Percentiles rank a stretch among this genome's conserved stretches.
Evolutionary conservation across 2,888 invertebrate species (phyloP).

Genomic region (Dioctria linearis): DNA sequence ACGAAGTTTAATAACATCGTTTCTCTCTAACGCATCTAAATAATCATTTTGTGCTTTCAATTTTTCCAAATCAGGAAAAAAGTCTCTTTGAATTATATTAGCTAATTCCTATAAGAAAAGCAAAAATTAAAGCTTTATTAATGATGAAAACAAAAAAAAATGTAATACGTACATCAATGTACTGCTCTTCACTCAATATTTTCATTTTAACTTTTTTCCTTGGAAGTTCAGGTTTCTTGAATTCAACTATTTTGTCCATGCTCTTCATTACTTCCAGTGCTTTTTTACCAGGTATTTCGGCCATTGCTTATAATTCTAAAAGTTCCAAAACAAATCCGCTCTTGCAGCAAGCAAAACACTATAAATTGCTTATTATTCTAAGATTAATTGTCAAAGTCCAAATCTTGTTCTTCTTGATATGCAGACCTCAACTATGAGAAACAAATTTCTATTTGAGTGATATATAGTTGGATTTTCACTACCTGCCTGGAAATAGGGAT

Average conservation of each 20-base stretch:
- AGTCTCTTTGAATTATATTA: constrained; percentile 96
- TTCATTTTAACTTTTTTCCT: constrained; percentile 72
- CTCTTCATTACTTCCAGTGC: constrained; percentile 73
- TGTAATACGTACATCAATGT: constrained; percentile 77
- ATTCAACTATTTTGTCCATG: constrained; percentile 75
- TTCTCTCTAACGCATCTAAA: constrained; percentile 90
- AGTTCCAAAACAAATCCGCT: neutral
- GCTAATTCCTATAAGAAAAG: constrained; percentile 80
- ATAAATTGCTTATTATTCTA: too few species aligned
- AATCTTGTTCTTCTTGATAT: too few species aligned
- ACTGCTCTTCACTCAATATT: constrained; percentile 89
- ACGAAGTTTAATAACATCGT: constrained; percentile 88
- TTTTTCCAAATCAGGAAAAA: constrained; percentile 95
- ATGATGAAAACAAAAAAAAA: neutral
- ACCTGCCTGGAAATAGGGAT: too few species aligned
- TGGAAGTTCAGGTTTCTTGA: constrained; percentile 80
- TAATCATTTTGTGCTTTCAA: constrained; percentile 93
- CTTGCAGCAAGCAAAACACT: too few species aligned
- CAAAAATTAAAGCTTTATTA: constrained; percentile 9
- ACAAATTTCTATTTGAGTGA: too few species aligned
- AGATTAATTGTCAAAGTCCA: too few species aligned
- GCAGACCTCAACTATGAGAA: too few species aligned
- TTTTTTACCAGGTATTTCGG: constrained; percentile 65
- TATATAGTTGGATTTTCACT: too few species aligned
- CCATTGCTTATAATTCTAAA: neutral